Evolutionary conservation across 2,113 vertebrate genomes (phyloP), one percentile per base, ranked within the genome.

Genomic region (Leptodactylus fuscus): DNA sequence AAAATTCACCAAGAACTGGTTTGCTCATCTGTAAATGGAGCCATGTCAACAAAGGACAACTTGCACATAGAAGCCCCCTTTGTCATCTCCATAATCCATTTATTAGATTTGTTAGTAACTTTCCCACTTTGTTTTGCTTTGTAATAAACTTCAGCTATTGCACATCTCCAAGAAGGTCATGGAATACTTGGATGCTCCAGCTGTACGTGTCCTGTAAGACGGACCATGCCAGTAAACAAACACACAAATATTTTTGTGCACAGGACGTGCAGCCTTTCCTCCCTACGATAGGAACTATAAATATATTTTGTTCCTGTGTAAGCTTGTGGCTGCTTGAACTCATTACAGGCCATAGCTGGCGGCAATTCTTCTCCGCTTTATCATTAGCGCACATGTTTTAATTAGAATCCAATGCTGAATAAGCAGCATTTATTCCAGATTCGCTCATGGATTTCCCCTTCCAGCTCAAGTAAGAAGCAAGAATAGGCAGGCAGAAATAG

Each of bases 311-410:
- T 49, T 75, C 55, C 32, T 69, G 1, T 69, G 48, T 38, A 77
- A 49, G 48, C 73, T 36, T 78, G 41, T 53, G 60, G 76, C 74
- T 85, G 74, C 75, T 70, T 67, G 83, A 44, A 53, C 12, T 79
- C 46, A 85, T 85, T 85, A 65, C 20, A 49, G 22, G 51, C 16
- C 29, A 79, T 79, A 41, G 83, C 83, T 79, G 46, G 48, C 53
- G 60, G 60, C 75, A 32, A 60, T 24, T 51, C 22, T 85, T 34
- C 36, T 67, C 13, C 62, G 16, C 70, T 83, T 82, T 69, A 74
- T 58, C 81, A 83, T 83, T 83, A 83, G 51, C 13, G 20, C 82
- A 77, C 41, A 29, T 62, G 82, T 77, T 84, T 84, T 76, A 85
- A 78, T 85, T 79, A 70, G 20, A 32, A 67, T 10, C 44, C 29